Percentiles rank a stretch among this genome's conserved stretches.
Conservation (phyloP, 2,113 vertebrate species). For the Athene cunicularia region DNA sequence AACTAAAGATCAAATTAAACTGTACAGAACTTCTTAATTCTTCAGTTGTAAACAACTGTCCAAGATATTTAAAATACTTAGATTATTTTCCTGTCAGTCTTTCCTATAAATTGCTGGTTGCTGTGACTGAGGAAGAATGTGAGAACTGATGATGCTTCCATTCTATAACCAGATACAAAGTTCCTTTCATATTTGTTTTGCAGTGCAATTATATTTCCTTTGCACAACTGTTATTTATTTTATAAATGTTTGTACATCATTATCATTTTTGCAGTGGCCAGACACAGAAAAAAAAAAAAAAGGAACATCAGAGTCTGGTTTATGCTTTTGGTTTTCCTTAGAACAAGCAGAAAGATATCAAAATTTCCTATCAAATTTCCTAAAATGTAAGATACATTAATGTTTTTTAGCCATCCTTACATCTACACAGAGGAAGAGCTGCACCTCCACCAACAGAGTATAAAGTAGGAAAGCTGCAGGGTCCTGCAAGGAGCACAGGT, state of each 20-base stretch:
- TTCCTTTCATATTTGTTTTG: neutral
- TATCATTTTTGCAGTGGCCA: neutral
- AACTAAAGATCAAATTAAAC: neutral
- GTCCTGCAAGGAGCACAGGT: rapidly evolving
- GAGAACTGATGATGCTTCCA: neutral
- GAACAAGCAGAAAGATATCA: neutral
- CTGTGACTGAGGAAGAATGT: neutral
- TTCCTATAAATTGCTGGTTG: neutral
- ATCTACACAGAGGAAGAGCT: neutral
- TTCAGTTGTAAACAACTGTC: neutral
- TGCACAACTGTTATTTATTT: neutral
- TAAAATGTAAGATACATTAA: rapidly evolving
- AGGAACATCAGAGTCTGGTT: neutral
- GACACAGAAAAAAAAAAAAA: neutral
- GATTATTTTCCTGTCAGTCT: neutral
- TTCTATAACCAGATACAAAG: neutral
- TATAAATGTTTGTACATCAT: neutral
- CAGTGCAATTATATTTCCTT: neutral
- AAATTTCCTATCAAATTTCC: no score
- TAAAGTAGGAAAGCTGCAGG: neutral
- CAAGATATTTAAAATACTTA: neutral
- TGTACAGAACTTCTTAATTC: neutral
- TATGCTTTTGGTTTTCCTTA: neutral
- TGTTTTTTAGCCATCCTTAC: neutral
- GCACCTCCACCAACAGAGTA: neutral